Evolutionary conservation across 1,140 invertebrate species (phyloP).

Genomic region (Tachypleus tridentatus): DNA sequence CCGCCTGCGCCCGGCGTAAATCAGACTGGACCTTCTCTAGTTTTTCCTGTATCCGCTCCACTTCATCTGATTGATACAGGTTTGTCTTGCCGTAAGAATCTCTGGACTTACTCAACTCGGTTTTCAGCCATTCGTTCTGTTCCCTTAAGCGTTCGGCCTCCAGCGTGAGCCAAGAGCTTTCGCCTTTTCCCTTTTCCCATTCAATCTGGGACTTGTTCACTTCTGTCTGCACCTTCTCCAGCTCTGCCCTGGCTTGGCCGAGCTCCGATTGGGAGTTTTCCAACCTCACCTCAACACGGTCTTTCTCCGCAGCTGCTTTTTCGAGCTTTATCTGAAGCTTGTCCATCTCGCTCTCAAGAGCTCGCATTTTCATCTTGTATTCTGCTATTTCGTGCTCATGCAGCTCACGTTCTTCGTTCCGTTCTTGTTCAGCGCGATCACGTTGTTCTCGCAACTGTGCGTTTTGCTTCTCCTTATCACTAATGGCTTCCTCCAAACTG

Average conservation of each 20-base stretch:
- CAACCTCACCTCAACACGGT: constrained; percentile 73
- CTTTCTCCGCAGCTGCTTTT: constrained; percentile 74
- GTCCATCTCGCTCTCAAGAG: constrained; percentile 77
- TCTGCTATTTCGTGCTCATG: constrained; percentile 88
- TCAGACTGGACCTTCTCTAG: constrained; percentile 73
- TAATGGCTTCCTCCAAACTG: constrained; percentile 86
- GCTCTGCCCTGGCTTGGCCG: constrained; percentile 82
- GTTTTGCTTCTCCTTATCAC: constrained; percentile 95
- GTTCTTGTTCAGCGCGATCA: constrained; percentile 88
- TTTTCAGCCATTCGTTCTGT: constrained; percentile 21
- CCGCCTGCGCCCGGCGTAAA: constrained; percentile 63
- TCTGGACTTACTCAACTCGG: constrained; percentile 10
- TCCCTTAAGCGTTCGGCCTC: constrained; percentile 62
- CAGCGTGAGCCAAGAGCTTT: constrained; percentile 59
- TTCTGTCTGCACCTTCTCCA: constrained; percentile 79
- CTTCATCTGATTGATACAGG: constrained; percentile 16
- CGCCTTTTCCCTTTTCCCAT: constrained; percentile 20
- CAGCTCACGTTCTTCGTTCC: constrained; percentile 84
- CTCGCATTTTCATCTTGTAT: constrained; percentile 85
- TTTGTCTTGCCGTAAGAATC: constrained; percentile 2
- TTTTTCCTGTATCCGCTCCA: constrained; percentile 51
- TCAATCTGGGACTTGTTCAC: constrained; percentile 20
- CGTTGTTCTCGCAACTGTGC: constrained; percentile 78
- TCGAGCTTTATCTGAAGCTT: constrained; percentile 75
- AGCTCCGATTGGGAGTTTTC: constrained; percentile 85